Conservation (phyloP, 2,888 invertebrate genomes). For the Epirrita christyi region DNA sequence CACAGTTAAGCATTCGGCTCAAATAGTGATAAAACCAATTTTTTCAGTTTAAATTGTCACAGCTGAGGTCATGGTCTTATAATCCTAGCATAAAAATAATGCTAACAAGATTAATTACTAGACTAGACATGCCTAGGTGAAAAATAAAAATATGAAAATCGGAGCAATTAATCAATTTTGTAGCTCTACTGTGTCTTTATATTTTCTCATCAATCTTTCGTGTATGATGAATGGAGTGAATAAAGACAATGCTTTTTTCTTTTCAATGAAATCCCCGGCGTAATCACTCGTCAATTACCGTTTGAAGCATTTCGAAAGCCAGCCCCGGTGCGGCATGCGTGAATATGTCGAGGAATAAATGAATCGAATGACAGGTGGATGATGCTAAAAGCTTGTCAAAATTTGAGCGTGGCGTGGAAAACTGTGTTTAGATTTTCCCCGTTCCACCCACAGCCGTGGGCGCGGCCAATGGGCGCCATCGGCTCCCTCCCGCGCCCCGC, state of each 20-base stretch:
- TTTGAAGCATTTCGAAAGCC: slow-evolving; percentile 52
- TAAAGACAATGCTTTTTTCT: slow-evolving; percentile 29
- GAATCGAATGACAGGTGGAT: slow-evolving; percentile 66
- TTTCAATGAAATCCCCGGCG: slow-evolving; percentile 55
- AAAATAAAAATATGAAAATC: not conserved
- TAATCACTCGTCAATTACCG: slow-evolving; percentile 62
- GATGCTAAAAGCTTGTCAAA: slow-evolving; percentile 81
- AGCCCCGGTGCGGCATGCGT: slow-evolving; percentile 45
- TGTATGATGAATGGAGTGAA: slow-evolving; percentile 21
- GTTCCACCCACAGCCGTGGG: slow-evolving; percentile 73
- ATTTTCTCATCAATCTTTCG: slow-evolving; percentile 22
- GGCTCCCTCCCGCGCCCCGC: slow-evolving; percentile 51
- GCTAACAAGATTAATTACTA: too few species aligned
- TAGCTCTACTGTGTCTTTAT: not conserved
- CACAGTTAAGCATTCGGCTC: not conserved
- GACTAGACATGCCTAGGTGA: too few species aligned
- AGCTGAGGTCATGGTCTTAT: not conserved
- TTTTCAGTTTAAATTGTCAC: not conserved
- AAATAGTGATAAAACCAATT: not conserved
- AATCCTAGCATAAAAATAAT: not conserved
- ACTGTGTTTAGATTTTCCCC: slow-evolving; percentile 67
- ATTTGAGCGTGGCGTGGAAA: slow-evolving; percentile 62
- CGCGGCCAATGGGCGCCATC: slow-evolving; percentile 77
- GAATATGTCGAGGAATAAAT: slow-evolving; percentile 55
- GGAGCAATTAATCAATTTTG: not conserved